These are phyloP conservation scores for Oryzias sinensis DNA, from an alignment of 2,797 vertebrate species.

Conservation along the genomic window DNA sequence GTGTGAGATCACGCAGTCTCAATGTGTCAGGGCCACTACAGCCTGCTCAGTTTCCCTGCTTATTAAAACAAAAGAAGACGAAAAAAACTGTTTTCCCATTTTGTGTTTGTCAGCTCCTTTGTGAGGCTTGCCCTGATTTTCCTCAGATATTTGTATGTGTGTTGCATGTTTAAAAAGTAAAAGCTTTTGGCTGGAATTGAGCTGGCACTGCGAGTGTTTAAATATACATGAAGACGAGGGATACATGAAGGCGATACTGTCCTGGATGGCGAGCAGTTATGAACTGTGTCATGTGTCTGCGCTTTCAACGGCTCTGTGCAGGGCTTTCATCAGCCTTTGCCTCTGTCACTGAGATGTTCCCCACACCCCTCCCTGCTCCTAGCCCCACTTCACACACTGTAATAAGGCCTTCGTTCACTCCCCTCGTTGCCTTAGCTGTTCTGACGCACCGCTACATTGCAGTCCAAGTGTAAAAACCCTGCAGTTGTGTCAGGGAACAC, in stretches of 20 bases:
- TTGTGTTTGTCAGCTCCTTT: constrained; percentile 26
- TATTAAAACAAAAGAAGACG: constrained; percentile 44
- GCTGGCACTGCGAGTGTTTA: constrained; percentile 53
- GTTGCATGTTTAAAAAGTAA: constrained; percentile 25
- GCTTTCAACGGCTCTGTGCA: constrained; percentile 55
- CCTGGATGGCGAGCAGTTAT: constrained; percentile 66
- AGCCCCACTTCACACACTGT: constrained; percentile 59
- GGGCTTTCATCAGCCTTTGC: constrained; percentile 66
- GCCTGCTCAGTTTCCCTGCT: constrained; percentile 49
- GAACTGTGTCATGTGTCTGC: constrained; percentile 71
- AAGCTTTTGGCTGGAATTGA: constrained; percentile 50
- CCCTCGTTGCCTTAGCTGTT: constrained; percentile 50
- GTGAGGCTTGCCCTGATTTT: constrained; percentile 10
- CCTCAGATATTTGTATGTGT: not conserved
- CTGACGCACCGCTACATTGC: constrained; percentile 65
- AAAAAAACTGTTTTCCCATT: constrained; percentile 18
- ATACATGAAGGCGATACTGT: constrained; percentile 57
- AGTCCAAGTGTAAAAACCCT: constrained; percentile 55
- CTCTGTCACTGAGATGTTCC: constrained; percentile 62
- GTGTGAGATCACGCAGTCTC: constrained; percentile 67
- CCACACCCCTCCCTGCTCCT: constrained; percentile 50
- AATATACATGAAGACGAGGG: constrained; percentile 69
- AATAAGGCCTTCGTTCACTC: constrained; percentile 59
- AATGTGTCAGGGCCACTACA: constrained; percentile 66
- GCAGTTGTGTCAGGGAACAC: constrained; percentile 45